A percentile compares a stretch with the other conserved stretches of the same genome.
These are phyloP conservation scores for Blera fallax DNA, from an alignment of 2,888 invertebrate species.

Conservation along the genomic window DNA sequence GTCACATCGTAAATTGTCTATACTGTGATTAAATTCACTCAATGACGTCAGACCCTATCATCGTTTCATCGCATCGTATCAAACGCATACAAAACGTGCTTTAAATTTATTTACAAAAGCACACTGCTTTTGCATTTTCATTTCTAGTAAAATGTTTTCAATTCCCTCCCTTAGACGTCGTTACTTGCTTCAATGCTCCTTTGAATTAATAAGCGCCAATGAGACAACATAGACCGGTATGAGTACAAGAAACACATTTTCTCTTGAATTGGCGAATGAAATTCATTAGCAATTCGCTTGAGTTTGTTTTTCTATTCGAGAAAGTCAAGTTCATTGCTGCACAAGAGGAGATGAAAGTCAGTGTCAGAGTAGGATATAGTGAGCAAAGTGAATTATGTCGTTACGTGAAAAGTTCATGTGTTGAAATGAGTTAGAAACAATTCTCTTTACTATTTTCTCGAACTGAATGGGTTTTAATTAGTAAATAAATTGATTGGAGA, in stretches of 20 bases:
- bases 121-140: not conserved
- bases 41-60: not conserved
- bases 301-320: not conserved
- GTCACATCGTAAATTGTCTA: not conserved
- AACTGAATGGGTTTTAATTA: not conserved
- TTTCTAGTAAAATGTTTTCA: not conserved
- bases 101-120: not conserved
- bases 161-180: not conserved
- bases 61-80: not conserved
- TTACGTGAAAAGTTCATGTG: not conserved
- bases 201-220: slow-evolving; percentile 7
- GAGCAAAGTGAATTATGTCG: not conserved
- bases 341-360: slow-evolving; percentile 15
- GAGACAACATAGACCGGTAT: not conserved
- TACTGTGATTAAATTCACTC: not conserved
- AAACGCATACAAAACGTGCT: not conserved
- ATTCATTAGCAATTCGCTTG: not conserved
- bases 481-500: not conserved
- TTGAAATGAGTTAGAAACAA: not conserved
- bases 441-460: not conserved
- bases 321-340: slow-evolving; percentile 50
- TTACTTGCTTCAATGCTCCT: not conserved
- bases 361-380: not conserved
- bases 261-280: not conserved
- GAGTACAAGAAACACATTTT: not conserved